These are phyloP conservation scores for Acanthosepion pharaonis DNA, from an alignment of 2,888 invertebrate species.

Conservation along the genomic window DNA sequence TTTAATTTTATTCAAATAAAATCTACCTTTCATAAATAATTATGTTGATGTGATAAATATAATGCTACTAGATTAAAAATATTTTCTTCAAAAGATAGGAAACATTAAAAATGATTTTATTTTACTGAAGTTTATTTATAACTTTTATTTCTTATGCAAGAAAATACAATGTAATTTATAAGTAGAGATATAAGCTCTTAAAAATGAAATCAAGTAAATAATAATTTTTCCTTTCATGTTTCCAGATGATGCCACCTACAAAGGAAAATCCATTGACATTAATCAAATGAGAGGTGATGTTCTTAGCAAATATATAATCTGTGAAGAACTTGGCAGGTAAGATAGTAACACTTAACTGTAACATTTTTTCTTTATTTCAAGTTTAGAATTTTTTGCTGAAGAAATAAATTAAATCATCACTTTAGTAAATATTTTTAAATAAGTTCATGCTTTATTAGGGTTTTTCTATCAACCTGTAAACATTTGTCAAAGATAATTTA, in stretches of 20 bases:
- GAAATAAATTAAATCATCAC: background rate
- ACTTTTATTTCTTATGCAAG: too few species aligned
- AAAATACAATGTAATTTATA: background rate
- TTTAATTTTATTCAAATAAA: too few species aligned
- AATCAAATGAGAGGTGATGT: conserved; percentile 70
- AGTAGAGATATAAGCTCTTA: background rate
- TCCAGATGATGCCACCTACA: conserved; percentile 62
- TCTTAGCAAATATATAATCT: conserved; percentile 72
- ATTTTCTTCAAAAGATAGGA: too few species aligned
- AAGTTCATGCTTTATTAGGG: too few species aligned
- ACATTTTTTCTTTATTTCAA: background rate
- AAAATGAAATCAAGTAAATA: background rate
- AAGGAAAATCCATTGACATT: conserved; percentile 65
- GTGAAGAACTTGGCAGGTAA: conserved; percentile 73
- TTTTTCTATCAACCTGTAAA: too few species aligned
- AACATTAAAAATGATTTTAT: too few species aligned
- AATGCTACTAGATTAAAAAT: too few species aligned
- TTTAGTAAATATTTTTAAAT: too few species aligned
- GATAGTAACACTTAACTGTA: conserved; percentile 34
- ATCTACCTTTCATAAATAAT: too few species aligned
- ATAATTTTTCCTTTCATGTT: background rate
- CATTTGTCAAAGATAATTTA: too few species aligned
- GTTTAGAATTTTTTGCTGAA: background rate
- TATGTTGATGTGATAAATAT: too few species aligned
- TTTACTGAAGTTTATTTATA: too few species aligned